Conservation (phyloP, 2,113 vertebrate species). For the Sinosuthora webbiana region DNA sequence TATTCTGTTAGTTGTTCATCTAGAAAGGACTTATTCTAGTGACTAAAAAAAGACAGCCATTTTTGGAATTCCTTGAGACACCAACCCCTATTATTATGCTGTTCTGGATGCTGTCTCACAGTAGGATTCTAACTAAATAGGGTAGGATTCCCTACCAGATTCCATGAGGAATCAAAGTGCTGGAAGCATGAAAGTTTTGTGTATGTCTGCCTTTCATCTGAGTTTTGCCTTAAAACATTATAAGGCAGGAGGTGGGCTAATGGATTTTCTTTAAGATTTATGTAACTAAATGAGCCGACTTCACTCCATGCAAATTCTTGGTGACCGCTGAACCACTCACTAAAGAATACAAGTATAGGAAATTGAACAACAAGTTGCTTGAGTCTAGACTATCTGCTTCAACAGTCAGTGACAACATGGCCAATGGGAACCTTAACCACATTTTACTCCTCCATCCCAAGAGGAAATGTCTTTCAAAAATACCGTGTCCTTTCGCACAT, state of each 20-base stretch:
- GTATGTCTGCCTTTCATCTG: not conserved
- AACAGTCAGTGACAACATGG: not conserved
- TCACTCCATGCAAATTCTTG: slow-evolving; percentile 20
- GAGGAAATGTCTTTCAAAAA: not conserved
- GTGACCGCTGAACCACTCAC: slow-evolving; percentile 2
- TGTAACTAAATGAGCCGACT: slow-evolving; percentile 38
- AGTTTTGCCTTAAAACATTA: slow-evolving; percentile 1
- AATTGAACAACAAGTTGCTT: slow-evolving; percentile 14
- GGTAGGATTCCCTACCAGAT: not conserved
- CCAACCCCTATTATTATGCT: not conserved
- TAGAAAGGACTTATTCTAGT: not conserved
- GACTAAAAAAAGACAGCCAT: not conserved
- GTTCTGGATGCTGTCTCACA: not conserved
- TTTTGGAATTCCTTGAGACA: not conserved
- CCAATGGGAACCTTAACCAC: not conserved
- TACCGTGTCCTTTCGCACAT: accelerated
- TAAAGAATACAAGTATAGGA: slow-evolving; percentile 30
- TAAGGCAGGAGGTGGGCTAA: not conserved
- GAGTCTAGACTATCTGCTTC: not conserved
- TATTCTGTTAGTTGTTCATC: not conserved
- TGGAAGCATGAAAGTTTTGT: not conserved
- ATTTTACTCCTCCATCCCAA: not conserved
- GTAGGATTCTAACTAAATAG: not conserved
- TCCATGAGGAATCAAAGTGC: not conserved
- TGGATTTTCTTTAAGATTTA: not conserved